These are phyloP conservation scores for Pan troglodytes DNA, from an alignment of 2,113 vertebrate genomes.

Conservation along the genomic window DNA sequence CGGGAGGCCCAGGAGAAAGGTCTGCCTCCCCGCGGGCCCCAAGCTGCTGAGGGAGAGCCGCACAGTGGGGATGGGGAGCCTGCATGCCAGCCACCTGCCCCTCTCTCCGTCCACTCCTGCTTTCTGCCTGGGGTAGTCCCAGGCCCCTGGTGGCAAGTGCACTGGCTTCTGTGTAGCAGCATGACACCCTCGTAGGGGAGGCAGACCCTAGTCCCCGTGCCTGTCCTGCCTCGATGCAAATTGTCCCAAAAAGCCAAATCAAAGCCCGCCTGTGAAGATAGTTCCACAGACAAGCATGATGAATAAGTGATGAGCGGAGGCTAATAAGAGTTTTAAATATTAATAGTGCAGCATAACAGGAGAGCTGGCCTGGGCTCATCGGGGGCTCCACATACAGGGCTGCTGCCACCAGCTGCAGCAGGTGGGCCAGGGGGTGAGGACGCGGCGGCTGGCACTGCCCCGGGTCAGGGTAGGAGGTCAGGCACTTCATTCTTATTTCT, in stretches of 20 bases:
- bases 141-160: background rate
- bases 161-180: background rate
- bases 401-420: accelerated
- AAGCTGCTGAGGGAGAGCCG: accelerated
- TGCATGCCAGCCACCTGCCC: background rate
- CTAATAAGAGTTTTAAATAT: constrained; percentile 74
- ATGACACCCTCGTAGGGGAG: background rate
- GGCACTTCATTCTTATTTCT: background rate
- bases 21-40: constrained; percentile 64
- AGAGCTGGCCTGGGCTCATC: background rate
- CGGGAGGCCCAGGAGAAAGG: constrained; percentile 96
- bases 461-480: accelerated
- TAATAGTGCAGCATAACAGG: background rate
- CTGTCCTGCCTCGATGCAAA: background rate
- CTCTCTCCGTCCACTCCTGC: background rate
- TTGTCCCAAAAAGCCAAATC: background rate
- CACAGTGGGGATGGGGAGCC: background rate
- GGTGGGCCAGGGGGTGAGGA: background rate
- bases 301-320: constrained; percentile 74
- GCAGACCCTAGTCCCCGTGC: background rate
- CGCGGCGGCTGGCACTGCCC: background rate
- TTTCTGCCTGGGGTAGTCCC: background rate
- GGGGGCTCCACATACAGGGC: accelerated
- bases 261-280: background rate
- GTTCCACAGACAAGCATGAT: background rate